Percentiles rank a stretch among this genome's conserved stretches.
These are phyloP conservation scores for Pachydiplax longipennis DNA, from an alignment of 2,888 invertebrate genomes.

Conservation along the genomic window DNA sequence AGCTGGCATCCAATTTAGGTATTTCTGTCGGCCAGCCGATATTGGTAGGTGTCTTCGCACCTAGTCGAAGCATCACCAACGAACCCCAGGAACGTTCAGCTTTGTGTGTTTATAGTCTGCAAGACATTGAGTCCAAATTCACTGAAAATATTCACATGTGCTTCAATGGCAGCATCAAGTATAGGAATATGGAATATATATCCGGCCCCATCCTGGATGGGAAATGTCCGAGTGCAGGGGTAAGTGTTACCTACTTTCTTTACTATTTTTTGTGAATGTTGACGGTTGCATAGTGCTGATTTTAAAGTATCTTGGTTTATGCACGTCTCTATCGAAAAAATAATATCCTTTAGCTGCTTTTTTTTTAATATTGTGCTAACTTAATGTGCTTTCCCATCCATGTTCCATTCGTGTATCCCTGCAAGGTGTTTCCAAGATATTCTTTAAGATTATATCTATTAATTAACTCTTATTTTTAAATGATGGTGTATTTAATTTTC, in stretches of 20 bases:
- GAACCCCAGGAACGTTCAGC: constrained; percentile 86
- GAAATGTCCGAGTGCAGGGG: constrained; percentile 85
- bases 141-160: constrained; percentile 97
- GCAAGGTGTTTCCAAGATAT: too few relatives aligned
- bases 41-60: constrained; percentile 87
- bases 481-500: too few relatives aligned
- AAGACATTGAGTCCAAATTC: constrained; percentile 90
- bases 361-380: too few relatives aligned
- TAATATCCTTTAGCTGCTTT: too few relatives aligned
- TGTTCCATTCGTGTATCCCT: too few relatives aligned
- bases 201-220: constrained; percentile 91
- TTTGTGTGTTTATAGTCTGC: constrained; percentile 89
- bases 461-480: too few relatives aligned
- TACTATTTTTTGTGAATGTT: background rate
- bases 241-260: constrained; percentile 57
- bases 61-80: constrained; percentile 86
- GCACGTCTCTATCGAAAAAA: background rate
- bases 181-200: constrained; percentile 90
- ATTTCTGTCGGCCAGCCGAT: constrained; percentile 82
- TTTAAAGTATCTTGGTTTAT: background rate
- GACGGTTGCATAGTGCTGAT: background rate
- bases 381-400: too few relatives aligned
- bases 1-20: constrained; percentile 81
- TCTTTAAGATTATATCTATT: too few relatives aligned
- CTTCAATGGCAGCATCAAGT: constrained; percentile 92